Evolutionary conservation across 2,888 invertebrate species (phyloP), one percentile per base, ranked within the genome.

Genomic region (Dione vanillae): DNA sequence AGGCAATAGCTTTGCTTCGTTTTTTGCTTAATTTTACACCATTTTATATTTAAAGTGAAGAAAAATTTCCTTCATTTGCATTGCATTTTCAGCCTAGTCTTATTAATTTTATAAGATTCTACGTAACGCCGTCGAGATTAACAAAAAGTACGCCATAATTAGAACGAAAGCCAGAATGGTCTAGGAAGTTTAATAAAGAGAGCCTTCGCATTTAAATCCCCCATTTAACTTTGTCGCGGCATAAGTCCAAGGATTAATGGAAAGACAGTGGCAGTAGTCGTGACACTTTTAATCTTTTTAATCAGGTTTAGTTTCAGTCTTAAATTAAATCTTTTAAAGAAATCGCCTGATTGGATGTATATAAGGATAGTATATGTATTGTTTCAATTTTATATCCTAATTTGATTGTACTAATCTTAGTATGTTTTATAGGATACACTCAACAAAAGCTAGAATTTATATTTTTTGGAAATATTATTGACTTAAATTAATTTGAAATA

Each of bases 181-280:
- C 72, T 72, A 70, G 70, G 67, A 70, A 70, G 70, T 67, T 70
- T 64, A 72, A 65, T 67, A 70, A 72, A 70, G 70, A 72, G 62
- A 72, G 70, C 67, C 65, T 73, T 64, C 73, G 71, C 70, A 72
- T 75, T 76, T 73, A 75, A 73, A 73, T 74, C 75, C 72, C 67
- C 73, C 68, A 73, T 73, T 74, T 76, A 76, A 76, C 75, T 74
- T 76, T 73, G 75, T 73, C 75, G 70, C 73, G 64, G 73, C 72
- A 68, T 70, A 73, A 74, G 73, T 69, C 73, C 74, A 49, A 68
- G 73, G 75, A 74, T 73, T 76, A 76, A 76, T 74, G 71, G 74
- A 70, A 71, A 71, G 69, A 74, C 71, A 71, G 67, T 71, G 73
- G 66, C 64, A 65, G 72, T 71, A 73, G 68, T 69, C 74, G 68